phyloP scores from a whole-genome alignment of 2,113 vertebrate genomes.

The Chloebia gouldiae region DNA sequence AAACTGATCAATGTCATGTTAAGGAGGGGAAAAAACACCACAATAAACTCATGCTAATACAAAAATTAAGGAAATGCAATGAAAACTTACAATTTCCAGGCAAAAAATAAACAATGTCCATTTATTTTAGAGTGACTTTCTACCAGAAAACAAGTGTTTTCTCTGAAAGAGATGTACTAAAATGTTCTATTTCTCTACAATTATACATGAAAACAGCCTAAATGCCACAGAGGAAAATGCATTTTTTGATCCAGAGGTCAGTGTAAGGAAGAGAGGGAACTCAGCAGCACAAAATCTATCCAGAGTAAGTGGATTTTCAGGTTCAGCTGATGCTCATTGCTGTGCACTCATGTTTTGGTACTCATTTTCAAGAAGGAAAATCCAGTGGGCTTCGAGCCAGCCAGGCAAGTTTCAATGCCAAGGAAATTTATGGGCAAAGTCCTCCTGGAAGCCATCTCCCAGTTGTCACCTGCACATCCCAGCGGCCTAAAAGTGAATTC shows the following conservation, averaged over 20 bases:
- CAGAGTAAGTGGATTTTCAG: not conserved
- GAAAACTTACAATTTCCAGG: not conserved
- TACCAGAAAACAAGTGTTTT: not conserved
- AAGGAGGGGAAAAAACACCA: not conserved
- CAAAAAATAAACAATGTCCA: fast-evolving
- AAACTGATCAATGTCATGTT: not conserved
- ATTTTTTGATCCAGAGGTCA: not conserved
- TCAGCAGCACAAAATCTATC: fast-evolving
- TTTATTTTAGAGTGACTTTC: not conserved
- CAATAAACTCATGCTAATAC: not conserved
- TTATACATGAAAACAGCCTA: not conserved
- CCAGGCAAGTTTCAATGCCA: not conserved
- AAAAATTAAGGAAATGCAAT: not conserved
- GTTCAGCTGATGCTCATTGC: not conserved
- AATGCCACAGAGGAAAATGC: not conserved
- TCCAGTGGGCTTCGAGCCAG: not conserved
- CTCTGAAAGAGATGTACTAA: not conserved
- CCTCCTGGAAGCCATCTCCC: not conserved
- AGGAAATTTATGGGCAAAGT: not conserved
- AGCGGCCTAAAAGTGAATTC: not conserved
- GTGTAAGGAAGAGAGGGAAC: not conserved
- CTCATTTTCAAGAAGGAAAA: not conserved
- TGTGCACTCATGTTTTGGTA: not conserved
- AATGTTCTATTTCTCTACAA: not conserved
- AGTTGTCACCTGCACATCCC: not conserved